These are phyloP conservation scores for Paramisgurnus dabryanus DNA, from an alignment of 2,113 vertebrate species.

Conservation along the genomic window DNA sequence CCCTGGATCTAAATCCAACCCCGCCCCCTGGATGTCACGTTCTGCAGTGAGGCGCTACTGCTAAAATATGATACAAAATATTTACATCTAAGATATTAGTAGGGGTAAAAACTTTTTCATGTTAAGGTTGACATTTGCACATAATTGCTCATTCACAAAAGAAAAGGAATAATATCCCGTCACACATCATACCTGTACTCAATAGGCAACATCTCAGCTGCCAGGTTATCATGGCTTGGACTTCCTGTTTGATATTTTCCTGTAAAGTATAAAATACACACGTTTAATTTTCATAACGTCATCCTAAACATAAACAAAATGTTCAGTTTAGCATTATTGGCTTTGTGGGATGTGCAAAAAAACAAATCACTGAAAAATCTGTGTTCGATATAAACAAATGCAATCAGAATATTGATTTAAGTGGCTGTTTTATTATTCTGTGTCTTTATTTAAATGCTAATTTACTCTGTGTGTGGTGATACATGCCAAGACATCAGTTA, in stretches of 20 bases:
- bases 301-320: neutral
- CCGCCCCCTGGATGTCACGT: too few species aligned
- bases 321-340: neutral
- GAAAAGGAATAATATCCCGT: too few species aligned
- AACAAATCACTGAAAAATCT: neutral
- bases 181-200: constrained; percentile 83
- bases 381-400: neutral
- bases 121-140: too few species aligned
- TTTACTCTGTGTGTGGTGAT: neutral
- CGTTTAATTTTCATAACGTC: neutral
- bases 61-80: too few species aligned
- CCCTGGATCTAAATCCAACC: too few species aligned
- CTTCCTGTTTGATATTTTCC: constrained; percentile 75
- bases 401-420: neutral
- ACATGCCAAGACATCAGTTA: constrained; percentile 1
- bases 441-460: constrained; percentile 4
- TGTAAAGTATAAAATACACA: constrained; percentile 44
- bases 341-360: neutral
- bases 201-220: constrained; percentile 91
- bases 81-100: too few species aligned
- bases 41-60: too few species aligned
- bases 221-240: constrained; percentile 88
- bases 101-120: too few species aligned
- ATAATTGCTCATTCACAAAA: too few species aligned
- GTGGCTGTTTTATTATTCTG: neutral